Evolutionary conservation across 2,888 invertebrate species (phyloP), one percentile per base, ranked within the genome.

Genomic region (Dryobotodes eremita): DNA sequence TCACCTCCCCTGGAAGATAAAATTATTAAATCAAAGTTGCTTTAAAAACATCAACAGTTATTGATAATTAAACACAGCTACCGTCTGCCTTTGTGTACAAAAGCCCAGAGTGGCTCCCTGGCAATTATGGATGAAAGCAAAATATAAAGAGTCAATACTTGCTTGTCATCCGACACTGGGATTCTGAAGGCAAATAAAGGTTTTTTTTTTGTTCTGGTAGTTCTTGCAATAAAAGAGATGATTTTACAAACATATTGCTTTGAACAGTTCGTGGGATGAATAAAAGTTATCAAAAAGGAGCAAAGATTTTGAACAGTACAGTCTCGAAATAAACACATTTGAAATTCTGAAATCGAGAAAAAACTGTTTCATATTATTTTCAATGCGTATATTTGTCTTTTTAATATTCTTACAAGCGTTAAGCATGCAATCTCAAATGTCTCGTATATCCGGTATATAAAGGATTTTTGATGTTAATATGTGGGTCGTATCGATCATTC

Each of bases 401-500:
- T 79, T 71, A 77, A 78, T 71, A 77, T 50, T 79, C 62, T 61
- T 75, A 15, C 57, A 75, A 59, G 53, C 70, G 62, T 71, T 77
- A 71, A 83, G 57, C 76, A 64, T 76, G 75, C 70, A 64, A 80
- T 83, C 75, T 80, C 31, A 75, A 83, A 78, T 80, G 74, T 82
- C 61, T 80, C 61, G 10, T 74, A 68, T 82, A 82, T 88, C 87
- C 85, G 85, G 80, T 20, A 78, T 76, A 64, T 73, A 80, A 77
- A 85, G 62, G 59, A 66, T 72, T 65, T 80, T 72, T 61, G 82
- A 82, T 79, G 64, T 71, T 80, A 87, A 80, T 70, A 87, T 77
- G 77, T 89, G 74, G 88, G 87, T 72, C 79, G 81, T 80, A 83
- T 82, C 76, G 77, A 83, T 84, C 79, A 86, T 85, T 64, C 55